Base-by-base conservation (phyloP, 2,113 vertebrate genomes). In the Hirundichthys speculiger region DNA sequence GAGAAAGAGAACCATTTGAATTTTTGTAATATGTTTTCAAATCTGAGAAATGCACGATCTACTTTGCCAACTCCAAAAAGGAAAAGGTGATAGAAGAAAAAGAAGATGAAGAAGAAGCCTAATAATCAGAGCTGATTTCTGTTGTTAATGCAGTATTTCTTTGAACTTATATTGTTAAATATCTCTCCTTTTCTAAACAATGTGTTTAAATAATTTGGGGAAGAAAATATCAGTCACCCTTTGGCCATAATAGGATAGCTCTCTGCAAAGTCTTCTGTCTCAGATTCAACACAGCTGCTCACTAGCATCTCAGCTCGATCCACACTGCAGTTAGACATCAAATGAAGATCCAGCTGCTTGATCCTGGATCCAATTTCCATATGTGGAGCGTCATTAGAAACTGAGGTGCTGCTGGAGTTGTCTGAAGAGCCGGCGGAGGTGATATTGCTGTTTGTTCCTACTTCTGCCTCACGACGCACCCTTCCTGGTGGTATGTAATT, bases 161-260 rank as follows among this genome's bases (percentile, higher is more conserved):
- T n/a, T n/a, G n/a, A n/a, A n/a, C n/a, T n/a, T n/a, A n/a, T n/a
- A n/a, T n/a, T n/a, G n/a, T n/a, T n/a, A n/a, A n/a, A n/a, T n/a
- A n/a, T n/a, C n/a, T n/a, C n/a, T n/a, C n/a, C n/a, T n/a, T n/a
- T n/a, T n/a, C n/a, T n/a, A 34, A 34, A 34, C 30, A 45, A 20
- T n/a, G 22, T 47, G 13, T 12, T 50, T 5, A 22, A 40, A 45
- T 13, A 15, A 16, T 50, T 11, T 25, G 16, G 25, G 18, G 18
- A 14, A 0, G 4, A 25, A 0, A 18, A 11, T 20, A n/a, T 14
- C 30, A 90, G 88, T 90, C 11, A 92, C 91, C 91, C 86, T 14
- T 78, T 20, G 0, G 71, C 4, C 21, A 93, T 1, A 3, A 93
- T 40, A 1, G 69, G 30, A 0, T 0, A 0, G 18, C 41, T 19